These are phyloP conservation scores for Acestrorhynchus altus DNA, from an alignment of 2,797 vertebrate genomes.

Conservation along the genomic window DNA sequence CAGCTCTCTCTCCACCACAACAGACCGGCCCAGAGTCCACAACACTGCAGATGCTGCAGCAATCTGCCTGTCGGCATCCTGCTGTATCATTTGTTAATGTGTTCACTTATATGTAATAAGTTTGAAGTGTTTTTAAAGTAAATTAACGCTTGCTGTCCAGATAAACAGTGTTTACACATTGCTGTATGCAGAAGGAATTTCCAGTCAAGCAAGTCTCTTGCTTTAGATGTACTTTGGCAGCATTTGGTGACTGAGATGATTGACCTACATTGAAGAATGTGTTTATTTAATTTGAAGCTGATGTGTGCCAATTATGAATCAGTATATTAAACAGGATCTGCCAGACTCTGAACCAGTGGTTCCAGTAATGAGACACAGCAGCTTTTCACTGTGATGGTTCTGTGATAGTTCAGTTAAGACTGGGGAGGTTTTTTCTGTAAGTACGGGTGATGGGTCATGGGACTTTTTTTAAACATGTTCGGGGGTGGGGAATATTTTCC, in stretches of 20 bases:
- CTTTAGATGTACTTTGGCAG: background rate
- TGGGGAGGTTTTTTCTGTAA: background rate
- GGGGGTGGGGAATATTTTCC: background rate
- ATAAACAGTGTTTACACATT: too few relatives aligned
- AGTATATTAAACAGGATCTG: background rate
- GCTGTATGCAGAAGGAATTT: background rate
- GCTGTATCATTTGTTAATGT: too few relatives aligned
- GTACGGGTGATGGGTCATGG: background rate
- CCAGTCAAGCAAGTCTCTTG: background rate
- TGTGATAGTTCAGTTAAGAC: background rate
- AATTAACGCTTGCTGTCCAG: too few relatives aligned
- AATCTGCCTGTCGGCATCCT: too few relatives aligned
- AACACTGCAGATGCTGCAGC: too few relatives aligned
- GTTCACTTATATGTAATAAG: too few relatives aligned
- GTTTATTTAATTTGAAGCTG: background rate
- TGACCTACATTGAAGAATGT: background rate
- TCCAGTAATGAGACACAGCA: constrained; percentile 2
- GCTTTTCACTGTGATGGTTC: background rate
- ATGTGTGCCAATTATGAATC: background rate
- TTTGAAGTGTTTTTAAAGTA: too few relatives aligned
- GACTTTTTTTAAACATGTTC: background rate
- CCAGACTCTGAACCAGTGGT: background rate
- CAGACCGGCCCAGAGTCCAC: too few relatives aligned
- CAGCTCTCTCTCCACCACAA: too few relatives aligned
- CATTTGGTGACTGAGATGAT: background rate